Evolutionary conservation across 2,113 vertebrate species (phyloP).

Genomic region (Paedocypris sp.): DNA sequence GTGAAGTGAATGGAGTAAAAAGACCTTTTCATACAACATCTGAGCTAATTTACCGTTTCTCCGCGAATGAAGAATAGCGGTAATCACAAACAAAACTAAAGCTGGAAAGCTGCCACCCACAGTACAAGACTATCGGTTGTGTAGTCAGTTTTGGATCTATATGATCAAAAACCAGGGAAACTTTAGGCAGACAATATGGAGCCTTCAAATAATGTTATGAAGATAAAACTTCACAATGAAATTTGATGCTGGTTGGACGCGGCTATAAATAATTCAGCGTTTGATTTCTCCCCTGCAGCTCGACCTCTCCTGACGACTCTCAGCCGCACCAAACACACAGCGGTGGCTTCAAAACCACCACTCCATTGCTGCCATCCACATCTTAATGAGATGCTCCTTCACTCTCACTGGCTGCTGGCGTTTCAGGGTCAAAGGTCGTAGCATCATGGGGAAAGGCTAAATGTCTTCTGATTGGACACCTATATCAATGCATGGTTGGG

Average conservation of each 20-base stretch:
- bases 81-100: constrained; percentile 3
- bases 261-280: constrained; percentile 43
- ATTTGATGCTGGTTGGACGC: constrained; percentile 24
- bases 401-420: neutral
- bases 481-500: no score
- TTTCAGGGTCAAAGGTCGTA: neutral
- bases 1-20: neutral
- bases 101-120: neutral
- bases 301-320: constrained; percentile 27
- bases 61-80: neutral
- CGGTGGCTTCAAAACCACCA: neutral
- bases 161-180: neutral
- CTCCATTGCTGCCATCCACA: constrained; percentile 4
- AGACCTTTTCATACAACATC: neutral
- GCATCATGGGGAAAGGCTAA: no score
- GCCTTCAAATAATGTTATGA: constrained; percentile 3
- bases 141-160: neutral
- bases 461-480: no score
- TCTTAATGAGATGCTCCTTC: neutral
- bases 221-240: constrained; percentile 9
- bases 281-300: constrained; percentile 33
- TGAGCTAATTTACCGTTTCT: neutral
- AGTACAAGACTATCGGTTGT: neutral
- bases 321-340: constrained; percentile 1
- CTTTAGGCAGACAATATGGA: neutral